A percentile compares a stretch with the other conserved stretches of the same genome.
Evolutionary conservation across 1,140 invertebrate genomes (phyloP).

Genomic region (Brachionus calyciflorus): DNA sequence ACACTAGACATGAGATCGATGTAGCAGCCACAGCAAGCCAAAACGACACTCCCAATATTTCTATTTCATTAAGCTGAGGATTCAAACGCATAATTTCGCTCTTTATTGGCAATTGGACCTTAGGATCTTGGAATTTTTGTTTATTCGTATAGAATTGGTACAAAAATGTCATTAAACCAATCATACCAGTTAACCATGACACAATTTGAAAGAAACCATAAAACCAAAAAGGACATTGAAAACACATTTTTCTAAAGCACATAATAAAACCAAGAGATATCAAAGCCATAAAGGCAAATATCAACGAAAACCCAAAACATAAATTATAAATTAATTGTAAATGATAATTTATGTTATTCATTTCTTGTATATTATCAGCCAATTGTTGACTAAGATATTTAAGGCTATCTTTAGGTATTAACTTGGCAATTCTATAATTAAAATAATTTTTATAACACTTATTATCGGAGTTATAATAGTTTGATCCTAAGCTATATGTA

Average conservation of each 20-base stretch:
- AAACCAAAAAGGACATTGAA: constrained; percentile 5
- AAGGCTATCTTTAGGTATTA: background rate
- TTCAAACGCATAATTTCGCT: background rate
- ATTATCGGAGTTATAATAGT: background rate
- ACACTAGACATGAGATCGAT: background rate
- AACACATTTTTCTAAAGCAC: background rate
- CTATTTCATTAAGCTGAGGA: background rate
- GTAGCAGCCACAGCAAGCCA: background rate
- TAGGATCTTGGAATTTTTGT: background rate
- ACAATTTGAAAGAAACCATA: background rate
- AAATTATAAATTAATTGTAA: background rate
- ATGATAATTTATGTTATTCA: background rate
- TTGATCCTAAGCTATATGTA: background rate
- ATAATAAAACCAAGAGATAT: background rate
- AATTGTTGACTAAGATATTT: background rate
- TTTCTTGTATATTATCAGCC: background rate
- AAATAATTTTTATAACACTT: background rate
- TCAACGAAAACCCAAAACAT: background rate
- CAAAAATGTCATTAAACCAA: background rate
- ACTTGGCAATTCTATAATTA: background rate
- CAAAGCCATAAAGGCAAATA: background rate
- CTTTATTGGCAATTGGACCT: background rate
- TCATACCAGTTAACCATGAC: background rate
- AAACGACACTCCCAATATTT: background rate
- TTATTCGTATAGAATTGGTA: background rate